Evolutionary conservation across 2,888 invertebrate species (phyloP), one percentile per base, ranked within the genome.

Genomic region (Nomada fucata): DNA sequence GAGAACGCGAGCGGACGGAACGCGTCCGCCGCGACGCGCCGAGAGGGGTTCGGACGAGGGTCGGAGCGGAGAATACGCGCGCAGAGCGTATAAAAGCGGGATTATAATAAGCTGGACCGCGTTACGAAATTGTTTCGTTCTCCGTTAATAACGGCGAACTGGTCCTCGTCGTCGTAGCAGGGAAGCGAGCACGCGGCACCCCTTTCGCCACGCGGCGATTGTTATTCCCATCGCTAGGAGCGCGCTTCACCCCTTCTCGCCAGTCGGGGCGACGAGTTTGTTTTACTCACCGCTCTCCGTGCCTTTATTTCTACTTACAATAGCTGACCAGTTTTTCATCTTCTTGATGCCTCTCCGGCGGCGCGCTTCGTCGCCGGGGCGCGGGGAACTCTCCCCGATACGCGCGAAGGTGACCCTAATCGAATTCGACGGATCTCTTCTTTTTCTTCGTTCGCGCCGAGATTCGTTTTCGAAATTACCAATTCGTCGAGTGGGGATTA

Each of bases 81-180:
- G 68, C 44, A 47, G 23, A 44, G 60, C 74, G 89, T 87, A 89
- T 85, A 89, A 76, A 85, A 85, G 82, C 71, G 75, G 91, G 92
- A 92, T 91, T 91, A 91, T 91, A 90, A 90, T 91, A 90, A 91
- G 91, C 91, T 89, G 84, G 86, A 88, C 86, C 78, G 84, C 88
- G 89, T 88, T 88, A 90, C 91, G 88, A 90, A 91, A 91, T 91
- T 91, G 91, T 92, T 92, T 92, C 90, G 90, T 91, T 89, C 91
- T 89, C 87, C 88, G 89, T 90, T 91, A 90, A 90, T 90, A 91
- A 89, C 86, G 72, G 64, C 64, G 76, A 71, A 53, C 72, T 60
- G 82, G 70, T 60, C 79, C 72, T 63, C 79, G 55, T 68, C 60
- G 57, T 76, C 78, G 78, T 78, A 84, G 85, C 85, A 76, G 50